phyloP scores from a whole-genome alignment of 2,797 vertebrate genomes.

The Gallinago solitaria region DNA sequence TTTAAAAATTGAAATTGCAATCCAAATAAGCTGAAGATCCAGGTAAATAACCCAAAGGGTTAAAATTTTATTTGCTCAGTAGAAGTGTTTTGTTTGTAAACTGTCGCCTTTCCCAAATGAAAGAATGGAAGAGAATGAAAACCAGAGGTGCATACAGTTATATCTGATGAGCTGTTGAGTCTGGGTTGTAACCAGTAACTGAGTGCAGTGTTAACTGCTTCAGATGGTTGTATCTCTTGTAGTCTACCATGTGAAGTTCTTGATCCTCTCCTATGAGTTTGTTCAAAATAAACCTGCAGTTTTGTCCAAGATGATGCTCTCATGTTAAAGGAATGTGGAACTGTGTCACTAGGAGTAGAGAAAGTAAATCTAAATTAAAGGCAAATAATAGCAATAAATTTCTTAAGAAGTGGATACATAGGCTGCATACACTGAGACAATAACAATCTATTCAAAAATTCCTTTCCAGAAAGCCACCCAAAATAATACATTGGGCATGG shows the following conservation, averaged over 20 bases:
- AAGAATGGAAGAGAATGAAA: not conserved
- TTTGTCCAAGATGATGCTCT: not conserved
- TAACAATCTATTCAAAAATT: not conserved
- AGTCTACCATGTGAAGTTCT: not conserved
- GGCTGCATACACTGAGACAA: not conserved
- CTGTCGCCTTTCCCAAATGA: not conserved
- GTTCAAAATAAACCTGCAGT: not conserved
- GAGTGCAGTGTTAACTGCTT: not conserved
- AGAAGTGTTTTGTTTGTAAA: not conserved
- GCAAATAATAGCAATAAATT: not conserved
- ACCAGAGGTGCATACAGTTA: too few species aligned
- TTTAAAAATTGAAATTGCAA: not conserved
- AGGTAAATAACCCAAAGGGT: not conserved
- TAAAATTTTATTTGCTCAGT: not conserved
- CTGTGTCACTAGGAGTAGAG: not conserved
- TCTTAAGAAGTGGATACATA: not conserved
- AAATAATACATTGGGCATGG: not conserved
- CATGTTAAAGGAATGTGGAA: not conserved
- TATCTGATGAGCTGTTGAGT: not conserved
- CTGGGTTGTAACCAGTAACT: not conserved
- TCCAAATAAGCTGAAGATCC: not conserved
- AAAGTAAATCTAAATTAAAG: not conserved
- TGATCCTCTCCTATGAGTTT: not conserved
- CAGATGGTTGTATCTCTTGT: not conserved
- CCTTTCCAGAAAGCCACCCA: not conserved